A percentile compares a stretch with the other conserved stretches of the same genome.
phyloP scores from a whole-genome alignment of 2,113 vertebrate genomes.

The human (Homo sapiens) region DNA sequence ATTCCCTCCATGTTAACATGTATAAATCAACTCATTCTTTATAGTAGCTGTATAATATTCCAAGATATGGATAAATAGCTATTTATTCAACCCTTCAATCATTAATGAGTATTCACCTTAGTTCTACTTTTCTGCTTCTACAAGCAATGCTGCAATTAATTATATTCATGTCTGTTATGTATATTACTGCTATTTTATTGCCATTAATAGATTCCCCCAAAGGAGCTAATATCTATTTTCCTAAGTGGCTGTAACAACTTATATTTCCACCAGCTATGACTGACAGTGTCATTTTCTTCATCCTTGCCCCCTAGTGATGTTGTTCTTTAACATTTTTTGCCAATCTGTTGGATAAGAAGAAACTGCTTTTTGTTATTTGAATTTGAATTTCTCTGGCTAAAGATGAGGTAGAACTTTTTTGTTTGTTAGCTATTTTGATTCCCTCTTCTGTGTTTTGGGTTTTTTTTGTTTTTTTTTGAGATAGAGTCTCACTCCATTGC shows the following conservation, averaged over 20 bases:
- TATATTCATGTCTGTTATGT: background rate
- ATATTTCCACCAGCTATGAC: background rate
- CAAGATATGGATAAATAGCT: background rate
- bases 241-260: background rate
- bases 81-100: background rate
- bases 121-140: background rate
- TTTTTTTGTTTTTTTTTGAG: no score
- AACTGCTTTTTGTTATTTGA: background rate
- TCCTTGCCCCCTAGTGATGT: background rate
- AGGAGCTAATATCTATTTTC: background rate
- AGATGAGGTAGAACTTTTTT: background rate
- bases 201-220: background rate
- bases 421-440: conserved; percentile 29
- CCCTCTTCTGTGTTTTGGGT: background rate
- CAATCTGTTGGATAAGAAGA: background rate
- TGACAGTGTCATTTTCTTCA: background rate
- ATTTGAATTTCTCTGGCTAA: background rate
- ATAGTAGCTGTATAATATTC: background rate
- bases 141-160: background rate
- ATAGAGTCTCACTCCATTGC: no score
- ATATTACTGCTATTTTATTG: background rate
- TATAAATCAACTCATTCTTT: background rate
- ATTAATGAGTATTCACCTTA: background rate
- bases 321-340: background rate
- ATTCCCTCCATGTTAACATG: background rate